Conservation (phyloP, 2,888 invertebrate species). For the Lepeophtheirus nordmannii region DNA sequence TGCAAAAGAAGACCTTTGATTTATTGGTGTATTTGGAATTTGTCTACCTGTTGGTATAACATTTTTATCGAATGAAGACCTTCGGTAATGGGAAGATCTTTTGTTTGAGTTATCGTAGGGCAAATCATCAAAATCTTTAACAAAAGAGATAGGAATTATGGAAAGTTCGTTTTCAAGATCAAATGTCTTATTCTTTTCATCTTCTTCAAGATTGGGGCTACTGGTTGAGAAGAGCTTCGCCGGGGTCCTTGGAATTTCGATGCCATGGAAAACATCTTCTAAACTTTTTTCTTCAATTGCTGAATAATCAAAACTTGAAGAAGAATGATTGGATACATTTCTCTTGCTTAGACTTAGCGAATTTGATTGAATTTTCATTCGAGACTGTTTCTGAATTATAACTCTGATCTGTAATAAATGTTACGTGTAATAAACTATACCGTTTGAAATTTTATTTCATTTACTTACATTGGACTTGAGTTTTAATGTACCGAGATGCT, state of each 20-base stretch:
- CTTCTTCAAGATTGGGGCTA: neutral
- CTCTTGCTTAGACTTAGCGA: neutral
- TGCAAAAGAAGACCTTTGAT: neutral
- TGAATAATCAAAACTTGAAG: neutral
- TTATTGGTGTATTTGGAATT: neutral
- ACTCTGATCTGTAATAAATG: neutral
- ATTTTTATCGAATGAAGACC: neutral
- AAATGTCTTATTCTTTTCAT: neutral
- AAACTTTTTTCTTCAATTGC: neutral
- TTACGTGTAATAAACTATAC: neutral
- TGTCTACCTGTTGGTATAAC: neutral
- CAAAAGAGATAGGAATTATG: neutral
- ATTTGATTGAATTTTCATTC: neutral
- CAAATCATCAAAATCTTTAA: neutral
- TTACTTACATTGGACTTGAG: neutral
- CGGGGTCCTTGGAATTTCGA: neutral
- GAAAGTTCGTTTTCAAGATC: neutral
- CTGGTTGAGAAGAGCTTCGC: neutral
- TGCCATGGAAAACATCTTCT: neutral
- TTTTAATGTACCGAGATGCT: neutral
- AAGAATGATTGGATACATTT: neutral
- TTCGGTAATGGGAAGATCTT: neutral
- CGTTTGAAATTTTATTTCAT: neutral
- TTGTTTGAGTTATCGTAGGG: slow-evolving; percentile 1
- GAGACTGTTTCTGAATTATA: neutral